These are phyloP conservation scores for Anthoptus insignis DNA, from an alignment of 2,888 invertebrate species.

Conservation along the genomic window DNA sequence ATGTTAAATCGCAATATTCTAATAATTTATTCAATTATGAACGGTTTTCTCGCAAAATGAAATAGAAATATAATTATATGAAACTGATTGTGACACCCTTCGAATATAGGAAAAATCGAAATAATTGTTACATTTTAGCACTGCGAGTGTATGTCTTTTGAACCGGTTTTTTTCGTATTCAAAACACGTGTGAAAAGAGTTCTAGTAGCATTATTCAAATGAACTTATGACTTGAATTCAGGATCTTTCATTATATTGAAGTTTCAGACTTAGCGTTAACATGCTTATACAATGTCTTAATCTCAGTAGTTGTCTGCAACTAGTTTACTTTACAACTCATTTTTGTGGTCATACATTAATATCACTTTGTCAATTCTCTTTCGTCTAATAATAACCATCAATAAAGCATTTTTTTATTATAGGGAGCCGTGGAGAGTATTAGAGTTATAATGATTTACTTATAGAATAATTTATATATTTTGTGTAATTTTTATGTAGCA, in stretches of 20 bases:
- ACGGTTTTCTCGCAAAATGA: too few species aligned
- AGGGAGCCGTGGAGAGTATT: slow-evolving; percentile 39
- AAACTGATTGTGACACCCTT: background rate
- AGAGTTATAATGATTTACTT: slow-evolving; percentile 9
- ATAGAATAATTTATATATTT: slow-evolving; percentile 23
- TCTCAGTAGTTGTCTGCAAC: background rate
- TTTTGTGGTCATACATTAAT: background rate
- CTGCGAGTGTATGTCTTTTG: background rate
- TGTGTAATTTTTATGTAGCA: slow-evolving; percentile 36
- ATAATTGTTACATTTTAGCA: background rate
- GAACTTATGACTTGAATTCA: background rate
- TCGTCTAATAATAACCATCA: background rate
- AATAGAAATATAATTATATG: background rate
- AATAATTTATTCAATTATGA: too few species aligned
- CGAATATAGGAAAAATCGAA: background rate
- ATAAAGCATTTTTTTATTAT: slow-evolving; percentile 50
- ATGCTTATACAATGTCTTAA: background rate
- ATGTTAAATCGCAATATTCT: too few species aligned
- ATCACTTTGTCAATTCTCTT: background rate
- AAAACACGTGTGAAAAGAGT: too few species aligned
- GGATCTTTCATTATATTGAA: background rate
- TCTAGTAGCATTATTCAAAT: too few species aligned
- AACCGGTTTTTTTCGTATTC: too few species aligned
- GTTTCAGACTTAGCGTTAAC: background rate
- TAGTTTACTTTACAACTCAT: background rate